phyloP scores from a whole-genome alignment of 2,888 invertebrate genomes.

The Eulithis testata region DNA sequence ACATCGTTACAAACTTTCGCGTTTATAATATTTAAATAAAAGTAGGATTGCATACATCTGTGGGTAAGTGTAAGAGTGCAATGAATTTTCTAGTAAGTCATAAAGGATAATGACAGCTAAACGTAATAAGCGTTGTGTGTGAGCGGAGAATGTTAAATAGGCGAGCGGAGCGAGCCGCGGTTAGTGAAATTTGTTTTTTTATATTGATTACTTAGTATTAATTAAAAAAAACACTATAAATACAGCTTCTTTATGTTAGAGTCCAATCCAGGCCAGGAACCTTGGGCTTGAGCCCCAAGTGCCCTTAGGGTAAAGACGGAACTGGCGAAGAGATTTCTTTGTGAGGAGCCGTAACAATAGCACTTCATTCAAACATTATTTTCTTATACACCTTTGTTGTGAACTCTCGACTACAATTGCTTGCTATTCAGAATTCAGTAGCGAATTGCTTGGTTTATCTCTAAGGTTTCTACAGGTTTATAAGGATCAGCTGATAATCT shows the following conservation, averaged over 20 bases:
- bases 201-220: too few relatives aligned
- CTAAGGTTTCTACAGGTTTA: conserved; percentile 18
- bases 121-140: too few relatives aligned
- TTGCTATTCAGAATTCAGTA: conserved; percentile 63
- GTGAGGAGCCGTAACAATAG: conserved; percentile 59
- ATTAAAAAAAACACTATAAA: not conserved
- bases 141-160: too few relatives aligned
- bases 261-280: not conserved
- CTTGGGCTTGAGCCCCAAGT: not conserved
- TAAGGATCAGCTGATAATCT: too few relatives aligned
- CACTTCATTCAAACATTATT: conserved; percentile 67
- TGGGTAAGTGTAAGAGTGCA: too few relatives aligned
- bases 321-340: conserved; percentile 56
- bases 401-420: conserved; percentile 57
- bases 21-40: too few relatives aligned
- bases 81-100: too few relatives aligned
- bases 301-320: conserved; percentile 4
- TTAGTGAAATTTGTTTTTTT: too few relatives aligned
- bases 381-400: conserved; percentile 63
- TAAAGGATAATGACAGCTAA: too few relatives aligned
- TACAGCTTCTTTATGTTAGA: not conserved
- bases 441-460: conserved; percentile 43
- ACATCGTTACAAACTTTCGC: too few relatives aligned
- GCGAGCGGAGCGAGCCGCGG: too few relatives aligned
- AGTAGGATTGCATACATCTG: too few relatives aligned